phyloP scores from a whole-genome alignment of 35 echinoderm and acorn worm species.

The Eucidaris tribuloides region DNA sequence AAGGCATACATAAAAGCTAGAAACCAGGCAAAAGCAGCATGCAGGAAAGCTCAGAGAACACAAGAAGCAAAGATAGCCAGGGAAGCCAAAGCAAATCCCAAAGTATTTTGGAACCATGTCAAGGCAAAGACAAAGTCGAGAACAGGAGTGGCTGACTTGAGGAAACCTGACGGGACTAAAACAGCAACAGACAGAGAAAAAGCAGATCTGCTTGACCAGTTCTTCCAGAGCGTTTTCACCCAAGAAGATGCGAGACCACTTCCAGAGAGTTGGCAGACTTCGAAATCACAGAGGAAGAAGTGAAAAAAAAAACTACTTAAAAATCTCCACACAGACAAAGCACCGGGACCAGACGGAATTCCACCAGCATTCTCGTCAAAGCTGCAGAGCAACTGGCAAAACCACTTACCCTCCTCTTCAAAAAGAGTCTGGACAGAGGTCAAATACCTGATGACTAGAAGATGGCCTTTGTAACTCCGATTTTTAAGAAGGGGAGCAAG shows the following conservation, averaged over 20 bases:
- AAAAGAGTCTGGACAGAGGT: too few species aligned
- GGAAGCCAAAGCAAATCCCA: not conserved
- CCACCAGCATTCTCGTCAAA: too few species aligned
- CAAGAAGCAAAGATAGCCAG: not conserved
- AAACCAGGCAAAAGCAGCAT: not conserved
- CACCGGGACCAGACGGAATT: too few species aligned
- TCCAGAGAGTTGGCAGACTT: too few species aligned
- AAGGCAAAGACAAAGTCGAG: not conserved
- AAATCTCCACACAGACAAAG: too few species aligned
- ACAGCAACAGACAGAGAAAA: not conserved
- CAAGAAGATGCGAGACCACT: not conserved
- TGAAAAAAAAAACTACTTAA: too few species aligned
- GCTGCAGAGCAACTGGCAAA: too few species aligned
- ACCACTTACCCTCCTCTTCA: too few species aligned
- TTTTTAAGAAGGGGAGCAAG: too few species aligned
- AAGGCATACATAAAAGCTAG: not conserved
- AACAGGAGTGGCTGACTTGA: not conserved
- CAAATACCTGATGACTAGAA: too few species aligned
- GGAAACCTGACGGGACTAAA: not conserved
- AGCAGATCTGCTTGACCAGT: not conserved
- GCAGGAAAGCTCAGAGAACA: not conserved
- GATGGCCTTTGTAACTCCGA: too few species aligned
- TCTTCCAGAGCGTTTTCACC: not conserved
- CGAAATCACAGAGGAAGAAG: too few species aligned
- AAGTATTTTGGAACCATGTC: not conserved